Percentiles rank a stretch among this genome's conserved stretches.
phyloP scores from a whole-genome alignment of 2,888 invertebrate species.

The Tiliacea citrago region DNA sequence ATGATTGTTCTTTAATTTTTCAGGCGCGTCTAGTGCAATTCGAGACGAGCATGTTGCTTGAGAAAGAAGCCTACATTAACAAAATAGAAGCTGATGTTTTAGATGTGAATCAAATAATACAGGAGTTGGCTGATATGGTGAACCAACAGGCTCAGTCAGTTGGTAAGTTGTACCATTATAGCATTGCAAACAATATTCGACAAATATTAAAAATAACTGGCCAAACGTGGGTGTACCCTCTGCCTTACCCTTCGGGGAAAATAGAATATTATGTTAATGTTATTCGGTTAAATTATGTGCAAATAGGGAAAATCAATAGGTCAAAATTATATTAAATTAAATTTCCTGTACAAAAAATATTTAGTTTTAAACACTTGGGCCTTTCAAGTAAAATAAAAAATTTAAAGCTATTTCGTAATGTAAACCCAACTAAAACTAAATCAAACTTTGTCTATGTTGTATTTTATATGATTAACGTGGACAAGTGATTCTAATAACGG shows the following conservation, averaged over 20 bases:
- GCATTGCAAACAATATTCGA: not conserved
- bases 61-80: constrained; percentile 94
- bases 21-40: constrained; percentile 92
- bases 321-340: not conserved
- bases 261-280: not conserved
- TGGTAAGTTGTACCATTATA: constrained; percentile 89
- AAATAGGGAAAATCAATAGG: not conserved
- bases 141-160: constrained; percentile 93
- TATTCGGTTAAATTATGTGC: not conserved
- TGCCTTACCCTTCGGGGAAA: not conserved
- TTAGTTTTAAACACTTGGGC: not conserved
- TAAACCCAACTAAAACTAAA: no score
- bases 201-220: not conserved
- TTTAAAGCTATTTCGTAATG: no score
- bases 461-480: not conserved
- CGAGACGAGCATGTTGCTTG: constrained; percentile 94
- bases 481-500: not conserved
- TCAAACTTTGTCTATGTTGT: not conserved
- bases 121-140: constrained; percentile 93
- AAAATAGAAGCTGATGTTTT: constrained; percentile 95
- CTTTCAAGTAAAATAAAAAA: no score
- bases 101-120: constrained; percentile 96
- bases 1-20: constrained; percentile 13
- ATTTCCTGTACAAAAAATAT: not conserved
- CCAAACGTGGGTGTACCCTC: not conserved